Conservation (phyloP, 2,888 invertebrate species). For the Polietes domitor region DNA sequence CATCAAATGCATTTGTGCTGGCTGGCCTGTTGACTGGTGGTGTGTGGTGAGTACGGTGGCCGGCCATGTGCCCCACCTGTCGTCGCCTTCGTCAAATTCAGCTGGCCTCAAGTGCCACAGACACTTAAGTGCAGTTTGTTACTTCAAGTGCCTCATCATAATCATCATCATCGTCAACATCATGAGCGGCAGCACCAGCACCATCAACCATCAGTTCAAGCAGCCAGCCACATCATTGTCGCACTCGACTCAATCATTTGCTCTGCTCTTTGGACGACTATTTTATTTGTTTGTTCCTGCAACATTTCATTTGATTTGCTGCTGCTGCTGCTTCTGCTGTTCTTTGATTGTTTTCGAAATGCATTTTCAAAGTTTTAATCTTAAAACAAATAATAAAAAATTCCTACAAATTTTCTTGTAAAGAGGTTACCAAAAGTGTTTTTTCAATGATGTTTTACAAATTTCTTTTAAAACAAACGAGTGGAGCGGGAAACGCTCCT, state of each 20-base stretch:
- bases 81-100: conserved; percentile 56
- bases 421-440: conserved; percentile 16
- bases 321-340: background rate
- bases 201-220: background rate
- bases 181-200: background rate
- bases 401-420: conserved; percentile 13
- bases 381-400: conserved; percentile 38
- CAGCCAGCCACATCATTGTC: conserved; percentile 43
- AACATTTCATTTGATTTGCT: conserved; percentile 19
- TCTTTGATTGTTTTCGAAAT: conserved; percentile 25
- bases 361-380: conserved; percentile 44
- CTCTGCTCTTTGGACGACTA: conserved; percentile 19
- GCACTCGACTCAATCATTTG: conserved; percentile 34
- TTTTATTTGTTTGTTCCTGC: conserved; percentile 26
- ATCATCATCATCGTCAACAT: conserved; percentile 42
- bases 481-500: background rate
- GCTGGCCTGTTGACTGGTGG: background rate
- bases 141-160: conserved; percentile 66
- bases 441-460: conserved; percentile 46
- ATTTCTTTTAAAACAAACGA: conserved; percentile 29
- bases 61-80: conserved; percentile 52
- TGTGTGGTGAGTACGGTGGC: background rate
- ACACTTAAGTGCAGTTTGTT: conserved; percentile 68
- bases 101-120: conserved; percentile 62
- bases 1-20: background rate